A percentile compares a stretch with the other conserved stretches of the same genome.
These are phyloP conservation scores for Ophion costatus DNA, from an alignment of 2,888 invertebrate genomes.

Conservation along the genomic window DNA sequence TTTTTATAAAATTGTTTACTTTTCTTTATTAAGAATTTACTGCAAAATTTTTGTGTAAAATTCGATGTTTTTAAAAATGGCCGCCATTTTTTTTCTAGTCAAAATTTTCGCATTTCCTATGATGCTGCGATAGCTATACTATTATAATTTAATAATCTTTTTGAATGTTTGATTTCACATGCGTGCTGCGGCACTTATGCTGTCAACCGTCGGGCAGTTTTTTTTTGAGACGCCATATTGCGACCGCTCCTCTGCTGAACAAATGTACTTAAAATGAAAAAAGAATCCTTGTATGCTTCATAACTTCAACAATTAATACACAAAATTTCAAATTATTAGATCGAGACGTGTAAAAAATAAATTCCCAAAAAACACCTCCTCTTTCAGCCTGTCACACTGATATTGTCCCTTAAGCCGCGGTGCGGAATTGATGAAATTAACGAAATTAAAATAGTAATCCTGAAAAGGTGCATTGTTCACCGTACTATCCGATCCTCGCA, in stretches of 20 bases:
- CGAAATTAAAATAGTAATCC: no score
- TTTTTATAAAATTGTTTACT: no score
- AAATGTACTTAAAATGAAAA: conserved; percentile 4
- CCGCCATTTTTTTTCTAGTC: conserved; percentile 10
- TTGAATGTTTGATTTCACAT: conserved; percentile 10
- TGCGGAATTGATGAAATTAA: no score
- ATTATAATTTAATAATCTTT: conserved; percentile 14
- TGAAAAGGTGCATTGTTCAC: no score
- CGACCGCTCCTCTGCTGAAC: background rate
- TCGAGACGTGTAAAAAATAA: conserved; percentile 4
- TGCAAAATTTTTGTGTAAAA: no score
- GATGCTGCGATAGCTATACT: no score
- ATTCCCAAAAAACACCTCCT: conserved; percentile 1
- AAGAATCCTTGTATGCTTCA: conserved; percentile 1
- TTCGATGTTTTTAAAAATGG: no score
- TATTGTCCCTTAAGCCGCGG: no score
- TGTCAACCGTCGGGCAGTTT: conserved; percentile 21
- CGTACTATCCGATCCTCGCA: no score
- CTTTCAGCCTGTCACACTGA: conserved; percentile 4
- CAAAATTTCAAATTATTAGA: conserved; percentile 13
- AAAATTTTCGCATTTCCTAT: conserved; percentile 4
- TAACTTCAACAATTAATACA: no score
- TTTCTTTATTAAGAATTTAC: no score
- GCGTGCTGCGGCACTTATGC: conserved; percentile 17
- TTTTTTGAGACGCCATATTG: conserved; percentile 5